phyloP scores from a whole-genome alignment of 2,113 vertebrate species.

The Nothocercus julius region DNA sequence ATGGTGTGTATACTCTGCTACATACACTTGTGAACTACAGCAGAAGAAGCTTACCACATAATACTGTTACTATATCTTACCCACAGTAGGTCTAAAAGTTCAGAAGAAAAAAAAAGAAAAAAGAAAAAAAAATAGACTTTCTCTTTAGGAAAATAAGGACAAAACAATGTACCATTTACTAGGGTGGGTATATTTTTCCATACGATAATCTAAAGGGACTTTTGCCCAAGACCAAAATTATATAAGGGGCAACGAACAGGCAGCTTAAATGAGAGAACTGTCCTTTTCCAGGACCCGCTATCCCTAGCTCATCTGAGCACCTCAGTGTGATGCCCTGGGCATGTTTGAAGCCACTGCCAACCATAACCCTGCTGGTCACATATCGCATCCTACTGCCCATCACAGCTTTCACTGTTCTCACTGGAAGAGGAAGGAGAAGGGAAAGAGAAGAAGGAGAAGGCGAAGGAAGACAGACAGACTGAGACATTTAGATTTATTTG shows the following conservation, averaged over 20 bases:
- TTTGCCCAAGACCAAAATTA: neutral
- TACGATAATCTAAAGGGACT: neutral
- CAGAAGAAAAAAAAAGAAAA: neutral
- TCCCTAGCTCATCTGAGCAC: neutral
- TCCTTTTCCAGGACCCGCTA: neutral
- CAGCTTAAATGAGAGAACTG: neutral
- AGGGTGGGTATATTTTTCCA: neutral
- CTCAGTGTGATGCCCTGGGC: accelerated
- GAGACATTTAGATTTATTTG: neutral
- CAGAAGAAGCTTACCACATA: neutral
- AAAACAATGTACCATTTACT: neutral
- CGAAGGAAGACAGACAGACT: neutral
- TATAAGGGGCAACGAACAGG: neutral
- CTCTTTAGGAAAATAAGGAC: neutral
- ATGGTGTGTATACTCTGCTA: neutral
- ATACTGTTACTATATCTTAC: neutral
- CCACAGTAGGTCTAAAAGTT: neutral
- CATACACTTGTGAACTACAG: neutral
- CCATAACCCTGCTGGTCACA: neutral
- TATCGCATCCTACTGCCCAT: neutral
- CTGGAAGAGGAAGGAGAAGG: neutral
- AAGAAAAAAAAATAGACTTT: neutral
- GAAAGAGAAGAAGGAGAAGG: neutral
- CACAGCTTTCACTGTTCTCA: neutral
- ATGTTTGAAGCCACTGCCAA: neutral